Conservation (phyloP, 2,113 vertebrate genomes). For the Gymnogyps californianus region DNA sequence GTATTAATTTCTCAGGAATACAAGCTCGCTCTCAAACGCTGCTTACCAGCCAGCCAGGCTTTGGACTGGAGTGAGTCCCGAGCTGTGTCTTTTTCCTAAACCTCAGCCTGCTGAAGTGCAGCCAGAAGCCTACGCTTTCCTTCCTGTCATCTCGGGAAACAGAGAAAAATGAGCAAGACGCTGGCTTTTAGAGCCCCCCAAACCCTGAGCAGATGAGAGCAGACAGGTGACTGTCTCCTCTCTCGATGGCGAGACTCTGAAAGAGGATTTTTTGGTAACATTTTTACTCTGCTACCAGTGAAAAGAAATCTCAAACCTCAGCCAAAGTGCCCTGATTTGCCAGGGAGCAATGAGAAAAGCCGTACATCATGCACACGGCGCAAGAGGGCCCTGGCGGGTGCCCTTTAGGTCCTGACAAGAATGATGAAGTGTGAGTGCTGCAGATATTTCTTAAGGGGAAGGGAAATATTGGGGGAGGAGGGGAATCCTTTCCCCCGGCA, state of each 20-base stretch:
- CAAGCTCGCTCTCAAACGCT: neutral
- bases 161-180: neutral
- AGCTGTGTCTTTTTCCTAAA: conserved; percentile 27
- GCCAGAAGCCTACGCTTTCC: neutral
- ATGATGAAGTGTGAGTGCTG: neutral
- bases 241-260: neutral
- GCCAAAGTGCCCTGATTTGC: neutral
- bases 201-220: neutral
- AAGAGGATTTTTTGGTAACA: neutral
- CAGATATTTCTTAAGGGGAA: neutral
- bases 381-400: neutral
- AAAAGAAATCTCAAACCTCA: neutral
- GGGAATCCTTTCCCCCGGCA: neutral
- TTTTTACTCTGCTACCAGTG: neutral
- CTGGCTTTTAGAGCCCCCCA: neutral
- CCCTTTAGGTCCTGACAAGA: neutral
- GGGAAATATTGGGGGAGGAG: neutral
- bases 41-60: neutral
- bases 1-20: conserved; percentile 17
- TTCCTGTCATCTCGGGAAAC: conserved; percentile 30
- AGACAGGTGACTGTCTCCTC: neutral
- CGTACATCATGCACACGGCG: neutral
- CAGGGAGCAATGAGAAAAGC: neutral
- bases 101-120: neutral
- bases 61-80: conserved; percentile 9